These are phyloP conservation scores for Stenolophus ochropezus DNA, from an alignment of 2,888 invertebrate species.

Conservation along the genomic window DNA sequence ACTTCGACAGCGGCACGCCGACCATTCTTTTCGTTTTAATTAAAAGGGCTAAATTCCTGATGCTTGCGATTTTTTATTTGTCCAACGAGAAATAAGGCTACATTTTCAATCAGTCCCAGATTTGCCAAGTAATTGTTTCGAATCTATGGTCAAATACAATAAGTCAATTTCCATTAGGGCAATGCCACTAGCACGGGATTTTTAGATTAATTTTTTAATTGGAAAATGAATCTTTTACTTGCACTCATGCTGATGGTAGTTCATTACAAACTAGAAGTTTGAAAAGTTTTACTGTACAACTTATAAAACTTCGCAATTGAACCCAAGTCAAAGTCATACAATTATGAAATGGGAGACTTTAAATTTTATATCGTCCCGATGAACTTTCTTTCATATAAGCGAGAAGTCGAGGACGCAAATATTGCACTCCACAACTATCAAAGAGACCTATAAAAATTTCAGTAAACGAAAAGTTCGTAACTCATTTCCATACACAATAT, in stretches of 20 bases:
- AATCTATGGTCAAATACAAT: constrained; percentile 49
- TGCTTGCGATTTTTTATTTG: constrained; percentile 47
- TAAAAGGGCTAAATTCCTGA: constrained; percentile 48
- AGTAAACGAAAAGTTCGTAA: background rate
- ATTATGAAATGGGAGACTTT: background rate
- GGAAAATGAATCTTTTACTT: constrained; percentile 37
- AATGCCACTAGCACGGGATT: background rate
- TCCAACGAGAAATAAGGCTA: constrained; percentile 50
- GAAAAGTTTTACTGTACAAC: background rate
- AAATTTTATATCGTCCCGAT: background rate
- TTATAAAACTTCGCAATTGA: background rate
- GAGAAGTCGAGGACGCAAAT: background rate
- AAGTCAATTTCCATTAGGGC: constrained; percentile 52
- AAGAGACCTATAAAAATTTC: background rate
- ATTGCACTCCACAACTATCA: background rate
- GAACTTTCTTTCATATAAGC: background rate
- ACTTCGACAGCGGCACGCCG: constrained; percentile 30
- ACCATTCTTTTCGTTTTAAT: constrained; percentile 52
- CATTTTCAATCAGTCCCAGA: constrained; percentile 48
- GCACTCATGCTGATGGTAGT: constrained; percentile 4
- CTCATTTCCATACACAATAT: too few species aligned
- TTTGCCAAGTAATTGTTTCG: constrained; percentile 46
- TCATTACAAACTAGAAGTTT: constrained; percentile 6
- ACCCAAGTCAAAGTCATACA: background rate
- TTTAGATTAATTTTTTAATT: constrained; percentile 53